Conservation (phyloP, 2,888 invertebrate species). For the Frankliniella fusca region DNA sequence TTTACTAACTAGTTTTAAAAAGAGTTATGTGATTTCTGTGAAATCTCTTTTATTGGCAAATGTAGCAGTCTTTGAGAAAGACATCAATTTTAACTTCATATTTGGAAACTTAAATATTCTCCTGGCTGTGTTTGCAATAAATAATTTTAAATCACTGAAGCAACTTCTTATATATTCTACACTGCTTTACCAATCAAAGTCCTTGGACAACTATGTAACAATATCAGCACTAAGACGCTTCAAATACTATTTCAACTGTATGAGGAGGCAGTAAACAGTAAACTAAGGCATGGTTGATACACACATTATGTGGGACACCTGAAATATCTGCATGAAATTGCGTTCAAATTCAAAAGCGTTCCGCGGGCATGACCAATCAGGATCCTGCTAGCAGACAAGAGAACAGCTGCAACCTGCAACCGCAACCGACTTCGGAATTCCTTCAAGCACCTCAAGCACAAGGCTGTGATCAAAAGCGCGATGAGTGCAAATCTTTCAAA, state of each 20-base stretch:
- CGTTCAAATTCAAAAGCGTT: too few species aligned
- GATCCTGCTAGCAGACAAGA: too few species aligned
- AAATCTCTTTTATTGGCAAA: background rate
- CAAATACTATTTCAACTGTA: conserved; percentile 26
- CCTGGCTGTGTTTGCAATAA: background rate
- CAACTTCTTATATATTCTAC: background rate
- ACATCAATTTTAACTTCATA: background rate
- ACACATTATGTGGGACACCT: background rate
- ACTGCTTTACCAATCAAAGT: background rate
- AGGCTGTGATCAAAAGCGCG: too few species aligned
- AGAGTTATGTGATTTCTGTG: background rate
- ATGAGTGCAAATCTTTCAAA: too few species aligned
- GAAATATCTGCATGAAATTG: too few species aligned
- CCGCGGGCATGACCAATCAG: too few species aligned
- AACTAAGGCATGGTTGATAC: background rate
- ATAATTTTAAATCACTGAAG: conserved; percentile 45
- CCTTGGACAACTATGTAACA: background rate
- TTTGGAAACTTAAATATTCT: background rate
- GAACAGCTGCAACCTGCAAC: too few species aligned
- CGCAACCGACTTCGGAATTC: too few species aligned
- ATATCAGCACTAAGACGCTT: background rate
- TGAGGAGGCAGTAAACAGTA: background rate
- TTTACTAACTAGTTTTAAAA: background rate
- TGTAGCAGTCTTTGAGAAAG: background rate
- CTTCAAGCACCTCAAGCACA: too few species aligned